Conservation (phyloP, 2,888 invertebrate genomes). For the Pyrgus malvae region DNA sequence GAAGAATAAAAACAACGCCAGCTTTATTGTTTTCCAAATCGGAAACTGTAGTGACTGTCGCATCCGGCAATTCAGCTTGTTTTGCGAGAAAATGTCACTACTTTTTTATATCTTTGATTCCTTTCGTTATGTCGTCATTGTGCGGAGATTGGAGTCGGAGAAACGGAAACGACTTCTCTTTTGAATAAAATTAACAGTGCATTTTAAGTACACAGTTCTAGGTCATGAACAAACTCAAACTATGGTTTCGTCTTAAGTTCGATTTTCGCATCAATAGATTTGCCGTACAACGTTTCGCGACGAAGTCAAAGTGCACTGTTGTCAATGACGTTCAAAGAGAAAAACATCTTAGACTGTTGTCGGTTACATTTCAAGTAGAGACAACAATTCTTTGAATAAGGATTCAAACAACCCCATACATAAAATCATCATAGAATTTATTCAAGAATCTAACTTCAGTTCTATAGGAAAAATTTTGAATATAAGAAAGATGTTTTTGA, state of each 20-base stretch:
- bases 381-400: no score
- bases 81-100: constrained; percentile 53
- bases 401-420: no score
- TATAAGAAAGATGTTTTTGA: no score
- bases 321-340: no score
- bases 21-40: constrained; percentile 72
- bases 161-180: constrained; percentile 18
- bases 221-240: not conserved
- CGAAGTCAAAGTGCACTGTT: no score
- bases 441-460: no score
- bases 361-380: no score
- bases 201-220: constrained; percentile 12
- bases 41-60: constrained; percentile 65
- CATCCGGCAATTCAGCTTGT: constrained; percentile 66
- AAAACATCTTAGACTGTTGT: no score
- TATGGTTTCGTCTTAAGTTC: constrained; percentile 1
- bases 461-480: no score
- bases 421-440: no score
- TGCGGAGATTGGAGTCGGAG: constrained; percentile 16
- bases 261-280: no score
- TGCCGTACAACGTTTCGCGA: no score
- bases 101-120: constrained; percentile 31
- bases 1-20: constrained; percentile 57
- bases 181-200: constrained; percentile 14
- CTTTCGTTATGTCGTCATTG: constrained; percentile 34